Base-by-base conservation (phyloP, 2,888 invertebrate genomes). In the Polymixis lichenea region DNA sequence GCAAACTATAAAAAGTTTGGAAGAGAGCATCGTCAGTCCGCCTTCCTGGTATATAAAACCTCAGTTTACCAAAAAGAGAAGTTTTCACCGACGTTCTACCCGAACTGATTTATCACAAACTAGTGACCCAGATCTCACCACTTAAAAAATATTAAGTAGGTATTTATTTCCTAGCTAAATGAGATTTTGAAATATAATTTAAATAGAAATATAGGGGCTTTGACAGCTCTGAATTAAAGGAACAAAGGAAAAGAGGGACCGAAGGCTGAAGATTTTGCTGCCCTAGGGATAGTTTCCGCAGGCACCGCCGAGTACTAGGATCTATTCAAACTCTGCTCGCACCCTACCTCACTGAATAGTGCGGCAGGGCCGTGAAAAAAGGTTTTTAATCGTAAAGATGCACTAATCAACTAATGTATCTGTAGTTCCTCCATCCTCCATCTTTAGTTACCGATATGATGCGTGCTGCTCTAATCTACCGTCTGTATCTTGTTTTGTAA, bases 11-110 rank as follows among this genome's bases (percentile, higher is more conserved):
- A 94, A 95, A 87, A 95, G 95, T 80, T 92, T 95, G 51, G 94
- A 96, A 84, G 94, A 93, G 53, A 92, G 85, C 66, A 87, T 94
- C 15, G 92, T 96, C 1, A 93, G 92, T 77, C 97, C 96, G 0
- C 97, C 97, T 7, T 97, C 97, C 1, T 97, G 97, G 97, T 97
- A 95, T 84, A 91, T 95, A 1, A 96, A 96, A 82, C 97, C 97
- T 5, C 94, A 94, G 80, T 97, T 97, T 88, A 89, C 93, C 58
- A 97, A 97, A 89, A 95, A 94, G 88, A 95, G 91, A 89, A 95
- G 95, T 88, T 97, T 97, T 67, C 92, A 95, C 65, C 93, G 95
- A 72, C 94, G 92, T 75, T 93, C 97, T 13, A 93, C 94, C 6
- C 94, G 92, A 80, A 95, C 92, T 81, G 75, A 89, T 70, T 84